A percentile compares a stretch with the other conserved stretches of the same genome.
Evolutionary conservation across 1,140 invertebrate species (phyloP).

Genomic region (Magallana ariakensis): DNA sequence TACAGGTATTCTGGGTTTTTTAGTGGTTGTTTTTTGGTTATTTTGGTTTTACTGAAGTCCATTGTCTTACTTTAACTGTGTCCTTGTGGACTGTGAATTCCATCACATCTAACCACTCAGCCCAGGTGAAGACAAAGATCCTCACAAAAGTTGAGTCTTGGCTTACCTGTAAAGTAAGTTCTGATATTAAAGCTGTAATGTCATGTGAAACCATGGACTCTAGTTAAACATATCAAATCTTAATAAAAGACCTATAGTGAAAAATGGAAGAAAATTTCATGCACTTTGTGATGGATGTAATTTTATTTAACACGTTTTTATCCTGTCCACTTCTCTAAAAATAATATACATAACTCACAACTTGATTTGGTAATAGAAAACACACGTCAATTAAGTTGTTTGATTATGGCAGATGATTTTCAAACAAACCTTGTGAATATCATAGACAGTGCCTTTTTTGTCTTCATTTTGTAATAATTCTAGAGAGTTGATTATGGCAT

Average conservation of each 20-base stretch:
- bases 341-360: too few species aligned
- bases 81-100: slow-evolving; percentile 63
- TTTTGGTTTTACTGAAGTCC: neutral
- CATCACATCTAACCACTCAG: slow-evolving; percentile 71
- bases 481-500: slow-evolving; percentile 25
- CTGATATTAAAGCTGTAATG: neutral
- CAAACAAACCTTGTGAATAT: slow-evolving; percentile 51
- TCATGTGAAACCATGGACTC: neutral
- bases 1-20: too few species aligned
- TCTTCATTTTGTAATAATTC: slow-evolving; percentile 40
- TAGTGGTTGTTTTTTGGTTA: too few species aligned
- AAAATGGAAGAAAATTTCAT: too few species aligned
- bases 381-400: too few species aligned
- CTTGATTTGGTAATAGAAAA: too few species aligned
- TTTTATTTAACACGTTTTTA: too few species aligned
- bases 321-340: too few species aligned
- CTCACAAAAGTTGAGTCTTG: slow-evolving; percentile 61
- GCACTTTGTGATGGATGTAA: too few species aligned
- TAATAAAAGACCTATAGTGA: neutral
- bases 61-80: slow-evolving; percentile 57
- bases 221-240: too few species aligned
- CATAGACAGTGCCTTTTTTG: slow-evolving; percentile 46
- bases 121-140: slow-evolving; percentile 68
- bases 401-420: too few species aligned
- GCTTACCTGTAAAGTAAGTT: slow-evolving; percentile 57